Conservation (phyloP, 2,797 vertebrate genomes). For the Gallinago stenura region DNA sequence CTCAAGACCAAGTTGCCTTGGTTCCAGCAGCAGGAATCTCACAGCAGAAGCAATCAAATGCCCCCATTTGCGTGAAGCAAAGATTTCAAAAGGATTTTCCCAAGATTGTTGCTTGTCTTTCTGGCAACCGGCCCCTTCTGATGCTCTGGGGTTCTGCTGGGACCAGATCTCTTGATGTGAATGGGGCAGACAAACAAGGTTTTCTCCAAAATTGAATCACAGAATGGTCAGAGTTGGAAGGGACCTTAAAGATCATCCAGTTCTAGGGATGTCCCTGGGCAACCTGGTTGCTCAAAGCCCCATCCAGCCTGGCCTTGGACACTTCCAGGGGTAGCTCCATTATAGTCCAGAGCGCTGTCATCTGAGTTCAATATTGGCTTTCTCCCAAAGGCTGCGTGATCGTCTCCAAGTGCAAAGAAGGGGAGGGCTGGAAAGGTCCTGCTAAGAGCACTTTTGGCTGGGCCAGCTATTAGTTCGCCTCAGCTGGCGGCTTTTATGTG, state of each 20-base stretch:
- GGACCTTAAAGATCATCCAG: no score
- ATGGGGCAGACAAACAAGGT: not conserved
- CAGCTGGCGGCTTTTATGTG: not conserved
- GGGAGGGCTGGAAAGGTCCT: not conserved
- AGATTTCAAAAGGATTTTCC: not conserved
- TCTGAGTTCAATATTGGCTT: not conserved
- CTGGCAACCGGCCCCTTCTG: not conserved
- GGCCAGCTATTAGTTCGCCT: not conserved
- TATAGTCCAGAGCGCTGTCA: not conserved
- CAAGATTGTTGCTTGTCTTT: not conserved
- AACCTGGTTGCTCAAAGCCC: no score
- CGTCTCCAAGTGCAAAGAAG: not conserved
- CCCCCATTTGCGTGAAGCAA: not conserved
- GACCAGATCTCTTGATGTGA: not conserved
- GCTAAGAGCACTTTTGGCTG: not conserved
- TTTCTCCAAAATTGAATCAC: not conserved
- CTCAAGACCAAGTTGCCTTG: not conserved
- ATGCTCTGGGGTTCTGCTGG: not conserved
- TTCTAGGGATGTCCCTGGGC: no score
- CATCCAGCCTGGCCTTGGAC: no score
- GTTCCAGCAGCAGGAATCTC: not conserved
- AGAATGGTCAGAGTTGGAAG: no score
- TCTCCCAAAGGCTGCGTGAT: not conserved
- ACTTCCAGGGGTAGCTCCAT: no score
- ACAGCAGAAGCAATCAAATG: not conserved